phyloP scores from a whole-genome alignment of 2,113 vertebrate species.

The Benitochromis conjunctus region DNA sequence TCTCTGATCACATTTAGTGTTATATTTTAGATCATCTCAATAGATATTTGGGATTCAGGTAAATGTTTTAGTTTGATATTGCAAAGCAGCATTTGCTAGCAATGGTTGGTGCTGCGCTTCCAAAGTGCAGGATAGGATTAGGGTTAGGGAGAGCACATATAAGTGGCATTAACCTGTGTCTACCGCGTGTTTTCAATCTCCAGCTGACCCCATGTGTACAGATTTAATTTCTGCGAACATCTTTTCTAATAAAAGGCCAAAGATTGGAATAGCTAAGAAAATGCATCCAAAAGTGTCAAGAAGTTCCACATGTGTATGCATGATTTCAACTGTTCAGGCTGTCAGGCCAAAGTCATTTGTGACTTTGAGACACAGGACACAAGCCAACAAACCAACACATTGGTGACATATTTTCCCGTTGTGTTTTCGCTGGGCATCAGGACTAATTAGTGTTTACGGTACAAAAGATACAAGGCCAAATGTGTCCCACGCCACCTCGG shows the following conservation, averaged over 20 bases:
- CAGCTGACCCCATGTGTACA: not conserved
- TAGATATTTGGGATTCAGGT: not conserved
- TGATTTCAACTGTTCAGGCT: not conserved
- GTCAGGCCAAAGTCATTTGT: not conserved
- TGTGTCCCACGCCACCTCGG: not conserved
- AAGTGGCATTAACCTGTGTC: not conserved
- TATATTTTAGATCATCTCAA: not conserved
- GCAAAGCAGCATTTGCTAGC: not conserved
- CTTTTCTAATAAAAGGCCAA: not conserved
- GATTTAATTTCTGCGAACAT: not conserved
- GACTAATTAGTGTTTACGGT: not conserved
- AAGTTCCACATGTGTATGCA: not conserved
- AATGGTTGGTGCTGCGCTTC: not conserved
- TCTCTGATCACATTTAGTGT: not conserved
- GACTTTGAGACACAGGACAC: not conserved
- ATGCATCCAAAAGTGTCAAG: not conserved
- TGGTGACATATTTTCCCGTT: not conserved
- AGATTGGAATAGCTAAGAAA: not conserved
- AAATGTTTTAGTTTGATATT: not conserved
- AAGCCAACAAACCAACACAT: not conserved
- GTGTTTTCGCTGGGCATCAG: not conserved
- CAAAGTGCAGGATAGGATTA: not conserved
- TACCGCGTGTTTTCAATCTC: not conserved
- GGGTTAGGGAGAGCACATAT: rapidly evolving
- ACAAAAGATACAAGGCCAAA: not conserved